Base-by-base conservation (phyloP, 2,113 vertebrate species). In the Nerophis lumbriciformis region DNA sequence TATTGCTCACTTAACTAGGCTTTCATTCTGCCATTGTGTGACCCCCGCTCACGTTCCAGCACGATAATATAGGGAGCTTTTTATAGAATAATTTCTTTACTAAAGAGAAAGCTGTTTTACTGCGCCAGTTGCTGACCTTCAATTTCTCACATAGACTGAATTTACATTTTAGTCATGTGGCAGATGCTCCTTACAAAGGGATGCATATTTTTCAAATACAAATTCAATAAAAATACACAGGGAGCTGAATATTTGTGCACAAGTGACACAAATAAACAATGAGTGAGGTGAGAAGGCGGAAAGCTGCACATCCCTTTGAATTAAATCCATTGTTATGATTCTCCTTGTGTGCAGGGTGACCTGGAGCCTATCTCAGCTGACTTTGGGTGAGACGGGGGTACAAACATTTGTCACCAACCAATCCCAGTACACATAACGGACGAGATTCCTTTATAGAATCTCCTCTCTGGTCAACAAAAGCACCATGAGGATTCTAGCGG, bases 31-130 rank as follows among this genome's bases (percentile, higher is more conserved):
- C 78, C 75, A 81, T 80, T 78, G 80, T 84, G 69, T 88, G 82
- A 76, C 83, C 79, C 55, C 63, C 69, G 44, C 48, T 87, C 85
- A 88, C 85, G 85, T 81, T 72, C 71, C 76, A 65, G 80, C 39
- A 59, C 75, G 81, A 86, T 81, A 85, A 88, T 88, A 86, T 84
- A 76, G 75, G 8, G 78, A 75, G 80, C 82, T 88, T 88, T 89
- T 89, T 83, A 87, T 87, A 88, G 80, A 87, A 87, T 86, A 82
- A 87, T 84, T 88, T 77, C 73, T 84, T 83, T 81, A 87, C 85
- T 81, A 88, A 86, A 88, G 85, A 79, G 73, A 84, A 86, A 81
- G 79, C 83, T 84, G 87, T 87, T 87, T 81, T 70, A 76, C 77
- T 66, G 74, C 28, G 42, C 68, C 12, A 66, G 71, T 73, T 50